phyloP scores from a whole-genome alignment of 2,888 invertebrate species.

The Noctua janthe region DNA sequence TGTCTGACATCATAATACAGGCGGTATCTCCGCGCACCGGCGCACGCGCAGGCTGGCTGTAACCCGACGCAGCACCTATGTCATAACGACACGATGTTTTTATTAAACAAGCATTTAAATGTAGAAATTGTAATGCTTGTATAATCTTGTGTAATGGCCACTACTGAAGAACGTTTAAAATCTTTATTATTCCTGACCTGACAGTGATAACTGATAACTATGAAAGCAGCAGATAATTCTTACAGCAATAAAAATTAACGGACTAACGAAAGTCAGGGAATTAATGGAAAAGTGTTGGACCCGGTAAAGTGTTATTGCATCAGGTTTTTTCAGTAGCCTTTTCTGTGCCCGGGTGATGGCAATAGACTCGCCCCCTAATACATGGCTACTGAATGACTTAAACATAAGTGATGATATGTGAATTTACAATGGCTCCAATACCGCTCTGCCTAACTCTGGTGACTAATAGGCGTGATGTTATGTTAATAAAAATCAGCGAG shows the following conservation, averaged over 20 bases:
- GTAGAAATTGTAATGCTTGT: neutral
- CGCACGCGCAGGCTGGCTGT: constrained; percentile 39
- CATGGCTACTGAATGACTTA: neutral
- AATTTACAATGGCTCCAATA: neutral
- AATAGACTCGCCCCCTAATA: neutral
- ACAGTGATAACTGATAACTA: neutral
- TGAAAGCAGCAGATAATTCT: neutral
- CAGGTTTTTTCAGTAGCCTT: neutral
- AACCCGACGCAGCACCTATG: constrained; percentile 34
- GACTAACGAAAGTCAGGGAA: neutral
- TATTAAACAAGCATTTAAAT: constrained; percentile 19
- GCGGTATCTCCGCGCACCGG: constrained; percentile 45
- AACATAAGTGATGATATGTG: neutral
- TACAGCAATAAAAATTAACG: neutral
- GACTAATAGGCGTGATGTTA: neutral
- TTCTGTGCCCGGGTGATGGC: neutral
- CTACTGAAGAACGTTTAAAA: neutral
- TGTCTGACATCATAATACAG: constrained; percentile 70
- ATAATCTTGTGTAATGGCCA: neutral
- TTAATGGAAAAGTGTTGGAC: neutral
- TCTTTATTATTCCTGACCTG: neutral
- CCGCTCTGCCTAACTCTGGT: neutral
- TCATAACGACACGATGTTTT: constrained; percentile 27
- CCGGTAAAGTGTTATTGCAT: neutral
- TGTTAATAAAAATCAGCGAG: neutral